Percentiles rank a stretch among this genome's conserved stretches.
Conservation (phyloP, 2,797 vertebrate genomes). For the Synanceia verrucosa region DNA sequence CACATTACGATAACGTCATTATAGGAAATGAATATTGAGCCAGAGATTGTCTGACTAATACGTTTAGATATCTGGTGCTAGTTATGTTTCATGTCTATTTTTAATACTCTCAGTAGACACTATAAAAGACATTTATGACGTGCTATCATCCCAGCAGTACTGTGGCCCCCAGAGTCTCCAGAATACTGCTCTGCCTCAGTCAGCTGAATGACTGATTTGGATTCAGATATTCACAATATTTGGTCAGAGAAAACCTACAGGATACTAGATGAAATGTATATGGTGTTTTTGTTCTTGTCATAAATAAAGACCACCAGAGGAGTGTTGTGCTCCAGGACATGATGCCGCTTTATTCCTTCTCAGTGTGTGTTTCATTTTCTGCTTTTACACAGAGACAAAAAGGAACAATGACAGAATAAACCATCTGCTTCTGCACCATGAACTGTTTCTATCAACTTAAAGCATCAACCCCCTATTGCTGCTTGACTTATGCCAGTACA, state of each 20-base stretch:
- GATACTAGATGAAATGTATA: neutral
- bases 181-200: neutral
- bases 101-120: neutral
- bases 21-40: neutral
- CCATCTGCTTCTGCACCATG: neutral
- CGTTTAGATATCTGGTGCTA: neutral
- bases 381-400: constrained; percentile 14
- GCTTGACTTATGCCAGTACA: neutral
- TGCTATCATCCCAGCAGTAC: neutral
- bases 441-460: neutral
- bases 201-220: neutral
- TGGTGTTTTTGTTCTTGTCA: too few relatives aligned
- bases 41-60: neutral
- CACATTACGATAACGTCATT: neutral
- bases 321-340: neutral
- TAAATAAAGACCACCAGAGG: too few relatives aligned
- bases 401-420: neutral
- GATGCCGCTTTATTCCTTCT: neutral
- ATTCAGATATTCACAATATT: neutral
- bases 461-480: neutral
- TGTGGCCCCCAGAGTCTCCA: neutral
- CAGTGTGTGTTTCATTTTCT: neutral
- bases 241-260: neutral
- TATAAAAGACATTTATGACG: neutral
- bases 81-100: neutral